phyloP scores from a whole-genome alignment of 2,888 invertebrate genomes.

The Cantharis nigra region DNA sequence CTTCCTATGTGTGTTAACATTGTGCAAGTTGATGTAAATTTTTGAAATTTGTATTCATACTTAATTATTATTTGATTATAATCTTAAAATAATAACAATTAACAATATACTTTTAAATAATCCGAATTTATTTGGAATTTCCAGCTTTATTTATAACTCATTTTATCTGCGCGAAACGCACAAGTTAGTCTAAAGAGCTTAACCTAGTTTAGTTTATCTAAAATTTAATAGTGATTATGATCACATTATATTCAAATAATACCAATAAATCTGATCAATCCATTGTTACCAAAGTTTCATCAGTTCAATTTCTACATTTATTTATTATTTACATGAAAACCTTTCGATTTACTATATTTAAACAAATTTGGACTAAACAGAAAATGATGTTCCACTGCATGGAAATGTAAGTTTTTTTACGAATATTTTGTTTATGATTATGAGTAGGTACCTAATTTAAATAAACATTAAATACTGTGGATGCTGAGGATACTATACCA shows the following conservation, averaged over 20 bases:
- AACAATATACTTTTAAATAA: not conserved
- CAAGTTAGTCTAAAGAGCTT: not conserved
- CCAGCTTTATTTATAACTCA: not conserved
- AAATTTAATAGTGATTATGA: not conserved
- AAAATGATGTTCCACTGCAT: not conserved
- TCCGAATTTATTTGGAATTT: not conserved
- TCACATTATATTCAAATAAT: not conserved
- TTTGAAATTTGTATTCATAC: not conserved
- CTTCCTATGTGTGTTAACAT: not conserved
- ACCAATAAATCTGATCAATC: not conserved
- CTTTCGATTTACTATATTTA: not conserved
- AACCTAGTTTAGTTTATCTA: not conserved
- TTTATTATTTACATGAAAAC: not conserved
- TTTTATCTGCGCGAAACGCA: not conserved
- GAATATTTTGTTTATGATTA: not conserved
- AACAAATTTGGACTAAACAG: not conserved
- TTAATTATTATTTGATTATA: not conserved
- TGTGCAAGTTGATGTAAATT: not conserved
- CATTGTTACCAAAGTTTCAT: not conserved
- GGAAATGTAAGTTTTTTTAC: slow-evolving; percentile 10
- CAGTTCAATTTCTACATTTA: not conserved
- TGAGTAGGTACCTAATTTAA: too few relatives aligned
- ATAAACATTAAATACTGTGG: too few relatives aligned
- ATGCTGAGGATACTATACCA: too few relatives aligned
- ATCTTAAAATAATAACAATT: not conserved